Base-by-base conservation (phyloP, 2,113 vertebrate genomes). In the Nyctibius bracteatus region DNA sequence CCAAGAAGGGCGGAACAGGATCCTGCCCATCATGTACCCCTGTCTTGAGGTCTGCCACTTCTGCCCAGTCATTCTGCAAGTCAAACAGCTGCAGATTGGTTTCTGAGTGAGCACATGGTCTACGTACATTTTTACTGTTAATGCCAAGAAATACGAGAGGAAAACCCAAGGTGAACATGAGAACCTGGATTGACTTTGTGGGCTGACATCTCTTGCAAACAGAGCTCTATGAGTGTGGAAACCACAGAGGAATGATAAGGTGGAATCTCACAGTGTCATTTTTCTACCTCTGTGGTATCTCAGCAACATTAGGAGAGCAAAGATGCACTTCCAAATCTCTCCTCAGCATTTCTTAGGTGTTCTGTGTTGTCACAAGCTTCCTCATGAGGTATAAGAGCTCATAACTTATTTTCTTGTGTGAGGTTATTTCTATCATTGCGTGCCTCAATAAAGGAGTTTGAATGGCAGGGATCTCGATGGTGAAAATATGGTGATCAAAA, bases 81-180 rank as follows among this genome's bases (percentile, higher is more conserved):
- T 54, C 65, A 62, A 33, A 54, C 14, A 77, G 16, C 70, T 63
- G 8, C n/a, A 63, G 19, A 15, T 30, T 55, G 49, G 33, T 65
- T 51, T 57, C 57, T 1, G 3, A 52, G 21, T 3, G 16, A 86
- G 25, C 37, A 13, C 1, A 1, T 8, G n/a, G 9, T 41, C 66
- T 44, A 2, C 0, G 0, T 1, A 14, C 2, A 5, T 43, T 49
- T 74, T 25, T 59, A 9, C 15, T 75, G 3, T 52, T 59, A 39
- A 62, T 22, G 13, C 25, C 37, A 18, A 1, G 5, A 63, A 49
- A 59, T 11, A 28, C 0, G 3, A 59, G 51, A 68, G 51, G 12
- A 72, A 91, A 91, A 37, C 27, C 15, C 19, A 51, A 75, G 14
- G 5, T 55, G 41, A 83, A 46, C 0, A 1, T 28, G 4, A 55